A percentile compares a stretch with the other conserved stretches of the same genome.
These are phyloP conservation scores for Odontesthes bonariensis DNA, from an alignment of 2,113 vertebrate species.

Conservation along the genomic window DNA sequence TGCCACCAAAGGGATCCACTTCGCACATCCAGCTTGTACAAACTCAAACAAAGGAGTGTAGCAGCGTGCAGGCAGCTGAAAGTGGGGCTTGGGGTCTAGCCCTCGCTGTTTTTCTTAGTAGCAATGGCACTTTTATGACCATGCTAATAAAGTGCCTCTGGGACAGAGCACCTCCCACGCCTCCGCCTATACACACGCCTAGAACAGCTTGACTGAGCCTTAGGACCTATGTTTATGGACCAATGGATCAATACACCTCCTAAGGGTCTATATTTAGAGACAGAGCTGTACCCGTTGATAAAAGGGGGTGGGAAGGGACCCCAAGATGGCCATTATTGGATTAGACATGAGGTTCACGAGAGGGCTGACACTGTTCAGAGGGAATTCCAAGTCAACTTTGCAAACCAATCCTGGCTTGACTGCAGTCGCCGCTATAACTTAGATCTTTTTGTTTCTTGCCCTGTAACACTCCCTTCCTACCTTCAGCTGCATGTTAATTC, in stretches of 20 bases:
- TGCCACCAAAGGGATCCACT: constrained; percentile 74
- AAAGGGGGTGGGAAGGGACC: constrained; percentile 29
- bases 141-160: constrained; percentile 77
- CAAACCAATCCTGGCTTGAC: constrained; percentile 48
- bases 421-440: not conserved
- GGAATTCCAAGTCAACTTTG: constrained; percentile 41
- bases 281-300: constrained; percentile 54
- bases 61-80: constrained; percentile 49
- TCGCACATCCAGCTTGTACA: constrained; percentile 74
- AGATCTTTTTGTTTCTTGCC: not conserved
- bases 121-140: constrained; percentile 75
- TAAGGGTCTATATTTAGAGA: constrained; percentile 73
- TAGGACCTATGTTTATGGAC: constrained; percentile 72
- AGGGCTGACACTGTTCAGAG: constrained; percentile 36
- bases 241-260: constrained; percentile 73
- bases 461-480: not conserved
- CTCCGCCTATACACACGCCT: constrained; percentile 64
- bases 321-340: constrained; percentile 51
- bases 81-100: constrained; percentile 48
- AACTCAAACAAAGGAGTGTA: constrained; percentile 75
- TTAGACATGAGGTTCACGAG: constrained; percentile 44
- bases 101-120: constrained; percentile 57
- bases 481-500: constrained; percentile 56
- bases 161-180: constrained; percentile 67
- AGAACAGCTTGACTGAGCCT: constrained; percentile 69